Evolutionary conservation across 2,113 vertebrate genomes (phyloP).

Genomic region (Mirza zaza): DNA sequence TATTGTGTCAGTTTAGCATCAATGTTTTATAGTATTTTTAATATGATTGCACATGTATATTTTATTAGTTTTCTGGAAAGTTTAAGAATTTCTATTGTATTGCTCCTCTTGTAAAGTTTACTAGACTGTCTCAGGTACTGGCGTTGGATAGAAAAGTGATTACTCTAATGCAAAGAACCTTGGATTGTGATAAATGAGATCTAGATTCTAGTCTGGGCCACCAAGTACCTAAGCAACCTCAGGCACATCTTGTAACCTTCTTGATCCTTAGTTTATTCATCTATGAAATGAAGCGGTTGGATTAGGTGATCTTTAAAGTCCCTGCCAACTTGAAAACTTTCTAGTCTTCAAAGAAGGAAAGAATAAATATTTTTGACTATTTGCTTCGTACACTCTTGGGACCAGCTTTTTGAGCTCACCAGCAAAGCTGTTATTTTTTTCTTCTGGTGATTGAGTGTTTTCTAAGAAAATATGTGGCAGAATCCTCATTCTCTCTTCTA

Average conservation of each 20-base stretch:
- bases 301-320: background rate
- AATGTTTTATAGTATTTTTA: conserved; percentile 49
- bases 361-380: background rate
- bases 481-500: background rate
- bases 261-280: background rate
- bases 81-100: conserved; percentile 40
- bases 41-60: conserved; percentile 34
- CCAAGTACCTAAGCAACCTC: background rate
- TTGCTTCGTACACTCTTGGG: background rate
- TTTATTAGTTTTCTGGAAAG: conserved; percentile 61
- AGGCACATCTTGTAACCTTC: background rate
- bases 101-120: background rate
- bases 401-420: background rate
- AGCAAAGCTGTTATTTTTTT: background rate
- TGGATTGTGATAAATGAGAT: background rate
- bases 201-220: background rate
- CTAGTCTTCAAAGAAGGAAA: conserved; percentile 11
- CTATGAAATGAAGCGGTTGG: background rate
- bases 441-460: background rate
- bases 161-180: background rate
- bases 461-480: background rate
- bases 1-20: conserved; percentile 23
- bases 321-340: background rate
- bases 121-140: background rate
- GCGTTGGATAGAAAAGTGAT: background rate